phyloP scores from a whole-genome alignment of 2,888 invertebrate species.

The Galeruca laticollis region DNA sequence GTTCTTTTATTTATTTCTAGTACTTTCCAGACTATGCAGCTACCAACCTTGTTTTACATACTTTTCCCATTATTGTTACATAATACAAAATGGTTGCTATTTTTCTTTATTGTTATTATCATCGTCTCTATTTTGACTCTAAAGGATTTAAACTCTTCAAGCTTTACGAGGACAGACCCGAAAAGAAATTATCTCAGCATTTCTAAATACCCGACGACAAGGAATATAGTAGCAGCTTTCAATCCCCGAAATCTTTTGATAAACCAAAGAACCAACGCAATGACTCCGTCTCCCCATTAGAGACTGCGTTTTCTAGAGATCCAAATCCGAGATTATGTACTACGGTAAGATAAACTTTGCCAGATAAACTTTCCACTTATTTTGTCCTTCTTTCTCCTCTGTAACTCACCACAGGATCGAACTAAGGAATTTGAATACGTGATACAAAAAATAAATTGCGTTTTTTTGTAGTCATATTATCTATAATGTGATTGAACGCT shows the following conservation, averaged over 20 bases:
- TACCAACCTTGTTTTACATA: too few species aligned
- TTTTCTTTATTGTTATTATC: too few species aligned
- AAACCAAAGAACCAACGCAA: constrained; percentile 16
- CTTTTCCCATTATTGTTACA: too few species aligned
- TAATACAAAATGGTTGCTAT: too few species aligned
- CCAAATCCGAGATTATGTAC: constrained; percentile 39
- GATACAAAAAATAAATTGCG: not conserved
- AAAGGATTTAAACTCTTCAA: not conserved
- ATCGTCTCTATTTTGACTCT: not conserved
- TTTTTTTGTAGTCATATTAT: not conserved
- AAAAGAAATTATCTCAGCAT: constrained; percentile 4
- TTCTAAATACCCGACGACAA: constrained; percentile 15
- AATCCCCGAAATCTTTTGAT: constrained; percentile 10
- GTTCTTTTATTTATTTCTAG: too few species aligned
- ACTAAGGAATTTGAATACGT: not conserved
- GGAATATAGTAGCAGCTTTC: constrained; percentile 11
- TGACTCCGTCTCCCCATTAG: constrained; percentile 30
- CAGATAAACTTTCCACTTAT: constrained; percentile 41
- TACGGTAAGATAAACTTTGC: constrained; percentile 32
- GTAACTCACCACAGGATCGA: not conserved
- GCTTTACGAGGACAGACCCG: not conserved
- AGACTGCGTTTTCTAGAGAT: constrained; percentile 33
- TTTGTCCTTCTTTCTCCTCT: constrained; percentile 23
- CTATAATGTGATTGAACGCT: too few species aligned
- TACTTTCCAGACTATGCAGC: too few species aligned